phyloP scores from a whole-genome alignment of 2,113 vertebrate species.

The Peromyscus leucopus region DNA sequence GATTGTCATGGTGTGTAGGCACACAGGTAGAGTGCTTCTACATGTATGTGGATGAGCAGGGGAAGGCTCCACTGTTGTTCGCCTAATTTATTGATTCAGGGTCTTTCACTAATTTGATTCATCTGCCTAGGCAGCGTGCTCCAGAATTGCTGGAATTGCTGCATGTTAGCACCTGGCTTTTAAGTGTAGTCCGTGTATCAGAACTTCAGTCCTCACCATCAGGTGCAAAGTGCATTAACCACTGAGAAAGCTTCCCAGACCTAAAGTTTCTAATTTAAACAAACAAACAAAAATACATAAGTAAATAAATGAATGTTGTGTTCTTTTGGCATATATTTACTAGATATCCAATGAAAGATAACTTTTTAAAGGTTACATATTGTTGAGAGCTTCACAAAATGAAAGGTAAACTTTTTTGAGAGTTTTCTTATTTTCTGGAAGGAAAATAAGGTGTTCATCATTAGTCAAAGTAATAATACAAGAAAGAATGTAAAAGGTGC shows the following conservation, averaged over 20 bases:
- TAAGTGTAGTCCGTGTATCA: not conserved
- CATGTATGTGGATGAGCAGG: not conserved
- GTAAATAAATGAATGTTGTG: not conserved
- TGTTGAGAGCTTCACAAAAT: not conserved
- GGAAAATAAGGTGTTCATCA: not conserved
- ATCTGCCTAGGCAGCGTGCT: not conserved
- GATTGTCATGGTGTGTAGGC: not conserved
- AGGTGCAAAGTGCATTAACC: not conserved
- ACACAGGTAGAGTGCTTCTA: not conserved
- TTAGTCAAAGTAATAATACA: not conserved
- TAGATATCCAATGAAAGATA: not conserved
- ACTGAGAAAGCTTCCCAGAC: not conserved
- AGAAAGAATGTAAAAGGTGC: not conserved
- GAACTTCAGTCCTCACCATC: not conserved
- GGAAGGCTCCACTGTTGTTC: not conserved
- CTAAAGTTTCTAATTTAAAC: not conserved
- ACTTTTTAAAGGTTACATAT: not conserved
- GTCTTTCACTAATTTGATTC: not conserved
- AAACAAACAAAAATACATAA: not conserved
- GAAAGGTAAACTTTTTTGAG: not conserved
- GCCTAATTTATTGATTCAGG: not conserved
- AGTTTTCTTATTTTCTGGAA: not conserved
- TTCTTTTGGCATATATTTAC: conserved; percentile 5
- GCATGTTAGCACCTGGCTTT: not conserved
- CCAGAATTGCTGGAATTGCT: not conserved